Evolutionary conservation across 2,888 invertebrate species (phyloP).

Genomic region (Gibbula magus): DNA sequence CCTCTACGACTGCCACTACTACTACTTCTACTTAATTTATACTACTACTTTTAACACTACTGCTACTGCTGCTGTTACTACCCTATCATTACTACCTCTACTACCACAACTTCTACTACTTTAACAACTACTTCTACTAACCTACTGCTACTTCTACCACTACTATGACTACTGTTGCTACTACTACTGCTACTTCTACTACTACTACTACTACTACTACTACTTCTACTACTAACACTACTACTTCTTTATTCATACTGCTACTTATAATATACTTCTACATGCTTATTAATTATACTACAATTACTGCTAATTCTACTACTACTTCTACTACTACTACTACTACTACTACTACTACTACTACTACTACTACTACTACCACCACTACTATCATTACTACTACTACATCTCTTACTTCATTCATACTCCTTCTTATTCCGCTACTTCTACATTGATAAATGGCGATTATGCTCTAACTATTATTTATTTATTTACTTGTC

Average conservation of each 20-base stretch:
- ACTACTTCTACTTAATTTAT: background rate
- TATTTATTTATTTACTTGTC: conserved; percentile 18
- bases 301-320: background rate
- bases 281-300: background rate
- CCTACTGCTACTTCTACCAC: background rate
- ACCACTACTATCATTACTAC: conserved; percentile 7
- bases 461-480: background rate
- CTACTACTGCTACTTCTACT: conserved; percentile 10
- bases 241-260: conserved; percentile 16
- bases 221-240: background rate
- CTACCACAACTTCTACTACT: background rate
- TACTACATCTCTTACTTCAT: conserved; percentile 1
- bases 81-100: background rate
- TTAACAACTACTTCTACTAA: background rate
- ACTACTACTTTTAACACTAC: background rate
- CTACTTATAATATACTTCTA: background rate
- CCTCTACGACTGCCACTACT: background rate
- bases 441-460: conserved; percentile 12
- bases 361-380: conserved; percentile 22
- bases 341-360: conserved; percentile 5
- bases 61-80: background rate
- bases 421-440: conserved; percentile 1
- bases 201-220: conserved; percentile 3
- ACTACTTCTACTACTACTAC: conserved; percentile 9
- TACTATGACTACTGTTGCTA: background rate